Evolutionary conservation across 2,113 vertebrate species (phyloP).

Genomic region (Typhlomys cinereus): DNA sequence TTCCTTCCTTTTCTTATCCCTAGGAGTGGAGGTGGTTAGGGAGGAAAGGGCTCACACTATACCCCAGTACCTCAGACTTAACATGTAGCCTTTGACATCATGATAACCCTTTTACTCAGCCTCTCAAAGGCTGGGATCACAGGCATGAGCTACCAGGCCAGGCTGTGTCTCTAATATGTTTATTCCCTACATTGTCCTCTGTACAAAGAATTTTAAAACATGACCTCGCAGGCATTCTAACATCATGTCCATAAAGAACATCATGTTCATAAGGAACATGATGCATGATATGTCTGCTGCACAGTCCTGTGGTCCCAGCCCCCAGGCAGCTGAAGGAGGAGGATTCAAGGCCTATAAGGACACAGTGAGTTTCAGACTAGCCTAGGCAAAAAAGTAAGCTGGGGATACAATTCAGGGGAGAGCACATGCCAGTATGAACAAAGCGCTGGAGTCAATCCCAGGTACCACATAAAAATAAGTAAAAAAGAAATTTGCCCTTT

Average conservation of each 20-base stretch:
- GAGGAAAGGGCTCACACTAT: not conserved
- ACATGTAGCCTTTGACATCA: not conserved
- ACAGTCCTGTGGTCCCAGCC: not conserved
- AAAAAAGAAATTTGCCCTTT: not conserved
- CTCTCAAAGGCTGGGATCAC: not conserved
- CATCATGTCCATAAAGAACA: not conserved
- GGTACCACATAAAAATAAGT: not conserved
- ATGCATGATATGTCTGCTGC: not conserved
- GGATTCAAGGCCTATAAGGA: not conserved
- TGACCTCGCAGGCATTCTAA: not conserved
- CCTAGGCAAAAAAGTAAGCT: not conserved
- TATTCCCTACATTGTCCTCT: not conserved
- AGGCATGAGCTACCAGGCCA: not conserved
- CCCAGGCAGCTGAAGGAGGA: not conserved
- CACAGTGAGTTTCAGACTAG: not conserved
- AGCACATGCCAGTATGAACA: not conserved
- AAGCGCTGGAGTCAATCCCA: not conserved
- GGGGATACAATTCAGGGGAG: not conserved
- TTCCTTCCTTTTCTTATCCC: too few relatives aligned
- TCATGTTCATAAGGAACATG: not conserved
- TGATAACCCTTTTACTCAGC: not conserved
- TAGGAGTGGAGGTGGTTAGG: too few relatives aligned
- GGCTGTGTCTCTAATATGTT: not conserved
- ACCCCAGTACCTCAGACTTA: not conserved
- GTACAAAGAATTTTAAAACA: slow-evolving; percentile 40